Percentiles rank a stretch among this genome's conserved stretches.
Conservation (phyloP, 2,888 invertebrate genomes). For the Drosophila crucigera region DNA sequence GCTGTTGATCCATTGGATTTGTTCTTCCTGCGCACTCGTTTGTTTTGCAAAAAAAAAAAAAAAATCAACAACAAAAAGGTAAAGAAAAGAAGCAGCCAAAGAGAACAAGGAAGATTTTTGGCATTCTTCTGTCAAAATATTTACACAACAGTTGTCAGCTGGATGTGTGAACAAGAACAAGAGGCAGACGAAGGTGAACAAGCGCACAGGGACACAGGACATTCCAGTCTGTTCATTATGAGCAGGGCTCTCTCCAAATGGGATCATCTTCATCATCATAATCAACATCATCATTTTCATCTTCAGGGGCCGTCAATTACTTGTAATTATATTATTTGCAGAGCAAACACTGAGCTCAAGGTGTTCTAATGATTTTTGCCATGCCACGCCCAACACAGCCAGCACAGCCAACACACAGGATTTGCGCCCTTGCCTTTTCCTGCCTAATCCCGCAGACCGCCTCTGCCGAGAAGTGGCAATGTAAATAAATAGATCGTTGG, state of each 20-base stretch:
- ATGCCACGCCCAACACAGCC: conserved; percentile 33
- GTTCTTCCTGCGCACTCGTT: conserved; percentile 43
- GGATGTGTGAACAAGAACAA: conserved; percentile 46
- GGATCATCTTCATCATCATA: conserved; percentile 38
- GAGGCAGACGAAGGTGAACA: conserved; percentile 20
- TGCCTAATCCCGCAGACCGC: conserved; percentile 35
- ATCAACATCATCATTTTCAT: neutral
- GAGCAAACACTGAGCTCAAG: conserved; percentile 56
- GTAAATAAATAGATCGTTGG: conserved; percentile 53
- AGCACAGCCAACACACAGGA: conserved; percentile 6
- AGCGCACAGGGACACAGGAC: conserved; percentile 26
- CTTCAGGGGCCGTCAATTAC: conserved; percentile 57
- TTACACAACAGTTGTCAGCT: conserved; percentile 78
- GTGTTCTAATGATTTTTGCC: conserved; percentile 37
- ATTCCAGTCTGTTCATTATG: conserved; percentile 37
- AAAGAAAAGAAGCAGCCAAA: conserved; percentile 4
- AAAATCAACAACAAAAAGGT: conserved; percentile 2
- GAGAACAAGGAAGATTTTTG: conserved; percentile 57
- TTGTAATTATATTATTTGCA: conserved; percentile 77
- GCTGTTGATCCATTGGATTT: conserved; percentile 19
- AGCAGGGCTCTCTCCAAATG: conserved; percentile 40
- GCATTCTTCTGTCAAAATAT: conserved; percentile 82
- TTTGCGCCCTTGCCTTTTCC: conserved; percentile 34
- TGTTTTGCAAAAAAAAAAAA: conserved; percentile 27
- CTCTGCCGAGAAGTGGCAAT: conserved; percentile 48